Evolutionary conservation across 2,113 vertebrate genomes (phyloP).

Genomic region (Semnornis frantzii): DNA sequence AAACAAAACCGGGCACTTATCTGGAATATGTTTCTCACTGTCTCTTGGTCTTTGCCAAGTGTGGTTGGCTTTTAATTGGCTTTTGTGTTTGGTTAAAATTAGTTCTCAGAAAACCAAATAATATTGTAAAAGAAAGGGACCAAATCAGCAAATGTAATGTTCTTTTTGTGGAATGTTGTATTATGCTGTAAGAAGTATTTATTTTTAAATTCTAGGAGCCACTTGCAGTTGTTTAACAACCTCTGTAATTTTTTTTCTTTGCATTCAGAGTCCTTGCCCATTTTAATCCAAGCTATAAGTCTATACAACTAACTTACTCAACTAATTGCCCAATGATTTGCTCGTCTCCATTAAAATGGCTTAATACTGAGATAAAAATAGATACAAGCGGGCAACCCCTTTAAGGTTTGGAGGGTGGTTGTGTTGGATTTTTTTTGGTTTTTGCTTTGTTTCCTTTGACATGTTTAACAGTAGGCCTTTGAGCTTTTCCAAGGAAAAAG

Average conservation of each 20-base stretch:
- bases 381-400: slow-evolving; percentile 28
- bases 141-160: not conserved
- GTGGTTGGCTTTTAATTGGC: not conserved
- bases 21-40: slow-evolving; percentile 3
- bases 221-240: not conserved
- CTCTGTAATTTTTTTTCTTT: not conserved
- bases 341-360: slow-evolving; percentile 32
- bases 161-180: not conserved
- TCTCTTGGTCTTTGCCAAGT: not conserved
- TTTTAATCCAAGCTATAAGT: not conserved
- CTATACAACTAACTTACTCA: not conserved
- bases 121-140: not conserved
- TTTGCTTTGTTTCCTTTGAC: not conserved
- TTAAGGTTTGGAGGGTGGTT: not conserved
- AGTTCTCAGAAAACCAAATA: not conserved
- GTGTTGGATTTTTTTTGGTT: too few relatives aligned
- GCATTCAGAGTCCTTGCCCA: not conserved
- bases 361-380: slow-evolving; percentile 43
- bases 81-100: slow-evolving; percentile 18
- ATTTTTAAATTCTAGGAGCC: not conserved
- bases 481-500: slow-evolving; percentile 51
- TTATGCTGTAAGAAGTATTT: not conserved
- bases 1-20: slow-evolving; percentile 1
- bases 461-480: slow-evolving; percentile 44
- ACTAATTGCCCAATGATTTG: not conserved